A percentile compares a stretch with the other conserved stretches of the same genome.
These are phyloP conservation scores for Lobophora halterata DNA, from an alignment of 2,888 invertebrate genomes.

Conservation along the genomic window DNA sequence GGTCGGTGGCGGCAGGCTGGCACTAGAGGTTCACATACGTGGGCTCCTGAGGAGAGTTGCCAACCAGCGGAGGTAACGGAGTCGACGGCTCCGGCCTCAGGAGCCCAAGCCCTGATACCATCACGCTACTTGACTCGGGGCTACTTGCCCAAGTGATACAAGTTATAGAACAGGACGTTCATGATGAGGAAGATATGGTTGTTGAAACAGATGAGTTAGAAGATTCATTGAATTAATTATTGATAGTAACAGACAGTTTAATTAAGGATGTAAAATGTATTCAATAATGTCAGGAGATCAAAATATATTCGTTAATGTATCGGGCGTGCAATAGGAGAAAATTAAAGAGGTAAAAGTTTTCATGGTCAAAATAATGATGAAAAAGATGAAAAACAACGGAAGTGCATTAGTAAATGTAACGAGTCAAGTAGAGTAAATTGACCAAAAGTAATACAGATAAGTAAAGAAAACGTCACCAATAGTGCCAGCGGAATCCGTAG, in stretches of 20 bases:
- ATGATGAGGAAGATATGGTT: constrained; percentile 2
- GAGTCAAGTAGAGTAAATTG: constrained; percentile 63
- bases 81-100: constrained; percentile 79
- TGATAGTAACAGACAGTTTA: too few species aligned
- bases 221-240: too few species aligned
- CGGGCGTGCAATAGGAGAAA: too few species aligned
- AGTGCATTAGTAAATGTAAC: constrained; percentile 22
- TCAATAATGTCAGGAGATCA: neutral
- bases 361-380: neutral
- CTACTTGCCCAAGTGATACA: constrained; percentile 43
- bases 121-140: constrained; percentile 81
- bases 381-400: constrained; percentile 4
- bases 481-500: constrained; percentile 74
- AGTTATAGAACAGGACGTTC: too few species aligned
- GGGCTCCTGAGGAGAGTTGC: constrained; percentile 90
- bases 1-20: constrained; percentile 72
- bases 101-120: constrained; percentile 73
- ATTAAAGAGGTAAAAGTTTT: too few species aligned
- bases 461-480: constrained; percentile 63
- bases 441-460: constrained; percentile 34
- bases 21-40: constrained; percentile 97
- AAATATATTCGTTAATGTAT: neutral
- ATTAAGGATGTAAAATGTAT: neutral
- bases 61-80: constrained; percentile 69
- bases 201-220: constrained; percentile 1